Conservation (phyloP, 2,797 vertebrate genomes). For the Thamnophis elegans region DNA sequence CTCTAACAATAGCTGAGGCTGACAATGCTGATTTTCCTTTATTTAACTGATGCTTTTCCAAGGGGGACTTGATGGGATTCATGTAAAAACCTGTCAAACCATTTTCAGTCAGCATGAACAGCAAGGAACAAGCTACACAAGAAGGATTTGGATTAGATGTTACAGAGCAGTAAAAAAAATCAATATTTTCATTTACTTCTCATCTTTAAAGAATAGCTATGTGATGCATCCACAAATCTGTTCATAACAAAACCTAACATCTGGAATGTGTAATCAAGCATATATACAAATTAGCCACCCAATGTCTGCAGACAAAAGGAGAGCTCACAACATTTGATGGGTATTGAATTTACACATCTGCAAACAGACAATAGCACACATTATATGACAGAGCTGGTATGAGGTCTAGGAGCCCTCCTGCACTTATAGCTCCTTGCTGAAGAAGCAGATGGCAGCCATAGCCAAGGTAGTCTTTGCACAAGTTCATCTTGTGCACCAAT, state of each 20-base stretch:
- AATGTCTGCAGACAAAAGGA: background rate
- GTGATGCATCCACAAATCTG: background rate
- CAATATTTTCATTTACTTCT: background rate
- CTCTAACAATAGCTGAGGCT: background rate
- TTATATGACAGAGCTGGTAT: background rate
- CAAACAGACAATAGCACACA: background rate
- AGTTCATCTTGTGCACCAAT: background rate
- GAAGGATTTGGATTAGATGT: background rate
- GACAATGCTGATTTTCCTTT: conserved; percentile 8
- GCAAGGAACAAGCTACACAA: conserved; percentile 1
- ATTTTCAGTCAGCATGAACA: background rate
- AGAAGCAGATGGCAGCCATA: background rate
- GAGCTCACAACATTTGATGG: background rate
- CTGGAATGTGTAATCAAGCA: background rate
- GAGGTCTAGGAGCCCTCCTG: background rate
- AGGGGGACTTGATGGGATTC: conserved; percentile 6
- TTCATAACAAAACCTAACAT: background rate
- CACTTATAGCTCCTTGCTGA: background rate
- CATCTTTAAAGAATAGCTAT: background rate
- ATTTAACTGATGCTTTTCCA: conserved; percentile 19
- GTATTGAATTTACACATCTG: background rate
- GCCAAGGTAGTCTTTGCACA: background rate
- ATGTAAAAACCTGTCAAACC: conserved; percentile 14
- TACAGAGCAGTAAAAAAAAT: background rate
- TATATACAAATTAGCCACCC: background rate